Conservation (phyloP, 2,888 invertebrate species). For the Cremastobaeus sp. region DNA sequence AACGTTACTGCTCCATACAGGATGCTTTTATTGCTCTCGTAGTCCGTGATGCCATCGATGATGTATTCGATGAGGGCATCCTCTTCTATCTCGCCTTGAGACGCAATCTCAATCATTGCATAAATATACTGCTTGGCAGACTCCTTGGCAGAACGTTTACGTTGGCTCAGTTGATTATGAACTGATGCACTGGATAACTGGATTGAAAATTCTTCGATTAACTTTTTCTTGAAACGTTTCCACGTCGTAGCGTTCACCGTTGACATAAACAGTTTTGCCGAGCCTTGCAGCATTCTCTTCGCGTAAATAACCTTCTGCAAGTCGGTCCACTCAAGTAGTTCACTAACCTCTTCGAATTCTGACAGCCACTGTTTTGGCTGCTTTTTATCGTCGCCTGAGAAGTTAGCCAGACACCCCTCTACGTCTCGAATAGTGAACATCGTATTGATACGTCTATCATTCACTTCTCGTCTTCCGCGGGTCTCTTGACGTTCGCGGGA, state of each 20-base stretch:
- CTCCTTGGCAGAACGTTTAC: slow-evolving; percentile 43
- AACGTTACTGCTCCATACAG: slow-evolving; percentile 18
- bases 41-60: slow-evolving; percentile 25
- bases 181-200: slow-evolving; percentile 51
- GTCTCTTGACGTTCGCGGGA: neutral
- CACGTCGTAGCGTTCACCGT: slow-evolving; percentile 46
- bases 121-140: slow-evolving; percentile 56
- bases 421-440: slow-evolving; percentile 54
- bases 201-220: slow-evolving; percentile 51
- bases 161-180: slow-evolving; percentile 40
- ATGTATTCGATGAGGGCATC: slow-evolving; percentile 18
- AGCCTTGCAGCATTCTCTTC: slow-evolving; percentile 53
- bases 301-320: slow-evolving; percentile 58
- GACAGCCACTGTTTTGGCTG: slow-evolving; percentile 50
- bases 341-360: slow-evolving; percentile 60
- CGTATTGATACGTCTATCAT: neutral
- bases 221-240: slow-evolving; percentile 33
- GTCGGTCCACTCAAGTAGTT: slow-evolving; percentile 44
- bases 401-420: slow-evolving; percentile 37
- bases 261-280: slow-evolving; percentile 51
- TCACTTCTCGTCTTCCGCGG: neutral
- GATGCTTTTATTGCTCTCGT: slow-evolving; percentile 29
- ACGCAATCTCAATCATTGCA: slow-evolving; percentile 59
- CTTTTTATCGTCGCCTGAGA: slow-evolving; percentile 46
- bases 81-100: slow-evolving; percentile 55